These are phyloP conservation scores for Solenopsis invicta DNA, from an alignment of 1,140 invertebrate species.

Conservation along the genomic window DNA sequence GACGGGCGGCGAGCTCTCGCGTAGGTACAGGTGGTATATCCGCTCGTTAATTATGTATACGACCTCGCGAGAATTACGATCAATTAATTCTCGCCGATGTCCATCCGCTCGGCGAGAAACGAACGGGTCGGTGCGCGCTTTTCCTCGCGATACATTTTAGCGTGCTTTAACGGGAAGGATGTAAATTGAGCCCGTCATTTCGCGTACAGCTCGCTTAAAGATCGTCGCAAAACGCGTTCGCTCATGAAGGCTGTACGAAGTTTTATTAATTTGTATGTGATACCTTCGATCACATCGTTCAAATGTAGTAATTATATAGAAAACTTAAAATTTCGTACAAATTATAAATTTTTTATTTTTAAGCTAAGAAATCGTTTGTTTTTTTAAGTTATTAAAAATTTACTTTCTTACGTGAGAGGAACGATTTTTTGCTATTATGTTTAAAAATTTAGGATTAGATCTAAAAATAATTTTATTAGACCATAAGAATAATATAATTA, in stretches of 20 bases:
- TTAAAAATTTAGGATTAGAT: too few species aligned
- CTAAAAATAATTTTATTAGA: too few species aligned
- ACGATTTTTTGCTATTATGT: too few species aligned
- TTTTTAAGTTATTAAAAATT: background rate
- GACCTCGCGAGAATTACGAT: constrained; percentile 77
- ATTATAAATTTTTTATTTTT: background rate
- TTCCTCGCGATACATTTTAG: constrained; percentile 29
- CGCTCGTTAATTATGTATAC: constrained; percentile 80
- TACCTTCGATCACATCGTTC: background rate
- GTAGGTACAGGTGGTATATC: constrained; percentile 75
- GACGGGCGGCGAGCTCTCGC: constrained; percentile 36
- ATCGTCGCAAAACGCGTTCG: background rate
- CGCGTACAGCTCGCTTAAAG: background rate
- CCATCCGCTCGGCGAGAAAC: constrained; percentile 58
- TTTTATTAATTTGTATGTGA: background rate
- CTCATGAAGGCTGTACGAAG: background rate
- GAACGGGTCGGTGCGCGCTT: constrained; percentile 24
- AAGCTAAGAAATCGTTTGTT: background rate
- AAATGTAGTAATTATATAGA: background rate
- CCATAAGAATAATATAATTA: too few species aligned
- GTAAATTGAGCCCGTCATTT: constrained; percentile 34
- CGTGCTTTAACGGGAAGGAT: background rate
- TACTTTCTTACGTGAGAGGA: background rate
- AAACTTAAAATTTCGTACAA: background rate
- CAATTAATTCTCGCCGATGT: constrained; percentile 80